phyloP scores from a whole-genome alignment of 30 jellyfish, hydroid and myxozoan species.

The Pelagia noctiluca region DNA sequence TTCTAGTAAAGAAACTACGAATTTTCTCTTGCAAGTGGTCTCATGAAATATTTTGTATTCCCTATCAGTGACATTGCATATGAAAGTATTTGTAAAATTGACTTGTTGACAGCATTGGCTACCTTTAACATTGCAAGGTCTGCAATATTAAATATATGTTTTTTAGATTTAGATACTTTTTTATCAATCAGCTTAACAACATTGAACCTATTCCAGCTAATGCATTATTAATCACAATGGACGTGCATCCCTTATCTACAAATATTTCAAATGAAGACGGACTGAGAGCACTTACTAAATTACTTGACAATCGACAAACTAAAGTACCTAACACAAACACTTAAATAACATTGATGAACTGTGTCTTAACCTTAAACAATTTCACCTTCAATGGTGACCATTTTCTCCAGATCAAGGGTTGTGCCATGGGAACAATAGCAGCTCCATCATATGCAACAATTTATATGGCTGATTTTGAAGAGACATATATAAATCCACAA shows the following conservation, averaged over 20 bases:
- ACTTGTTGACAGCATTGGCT: too few relatives aligned
- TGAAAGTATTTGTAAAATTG: too few relatives aligned
- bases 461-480: constrained; percentile 33
- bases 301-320: not conserved
- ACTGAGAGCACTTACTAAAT: not conserved
- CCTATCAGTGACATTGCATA: too few relatives aligned
- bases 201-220: constrained; percentile 13
- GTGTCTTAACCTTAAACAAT: not conserved
- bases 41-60: too few relatives aligned
- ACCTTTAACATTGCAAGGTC: too few relatives aligned
- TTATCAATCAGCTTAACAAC: constrained; percentile 2
- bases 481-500: constrained; percentile 2
- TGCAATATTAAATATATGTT: too few relatives aligned
- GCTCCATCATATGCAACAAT: constrained; percentile 43
- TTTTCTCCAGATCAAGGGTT: constrained; percentile 7
- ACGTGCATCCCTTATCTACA: constrained; percentile 35
- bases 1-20: too few relatives aligned
- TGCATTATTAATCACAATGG: constrained; percentile 41
- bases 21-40: too few relatives aligned
- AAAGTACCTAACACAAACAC: not conserved
- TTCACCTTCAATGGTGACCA: not conserved
- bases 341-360: constrained; percentile 3
- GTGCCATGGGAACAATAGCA: constrained; percentile 60
- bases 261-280: not conserved
- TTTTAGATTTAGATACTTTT: too few relatives aligned